Conservation (phyloP, 2,888 invertebrate species). For the Thymelicus sylvestris region DNA sequence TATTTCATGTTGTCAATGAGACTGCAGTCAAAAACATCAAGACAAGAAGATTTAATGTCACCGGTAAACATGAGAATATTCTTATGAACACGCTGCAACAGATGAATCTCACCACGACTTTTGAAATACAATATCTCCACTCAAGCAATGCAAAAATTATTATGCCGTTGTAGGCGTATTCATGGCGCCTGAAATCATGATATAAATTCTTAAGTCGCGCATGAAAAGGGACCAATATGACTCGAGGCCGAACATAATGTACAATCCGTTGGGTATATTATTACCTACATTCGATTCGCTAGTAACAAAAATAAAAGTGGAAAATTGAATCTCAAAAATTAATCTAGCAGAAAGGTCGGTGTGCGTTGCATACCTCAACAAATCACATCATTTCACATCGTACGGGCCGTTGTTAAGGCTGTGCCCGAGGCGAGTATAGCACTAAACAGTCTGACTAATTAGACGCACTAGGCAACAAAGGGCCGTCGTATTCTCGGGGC, state of each 20-base stretch:
- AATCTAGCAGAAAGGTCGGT: constrained; percentile 39
- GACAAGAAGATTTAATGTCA: constrained; percentile 75
- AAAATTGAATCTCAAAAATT: constrained; percentile 42
- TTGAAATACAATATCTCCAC: constrained; percentile 74
- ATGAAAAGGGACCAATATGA: constrained; percentile 43
- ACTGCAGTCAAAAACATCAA: constrained; percentile 68
- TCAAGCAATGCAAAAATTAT: constrained; percentile 63
- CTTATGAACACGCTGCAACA: constrained; percentile 70
- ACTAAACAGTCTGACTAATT: constrained; percentile 83
- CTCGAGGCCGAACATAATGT: constrained; percentile 36
- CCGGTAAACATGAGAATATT: constrained; percentile 68
- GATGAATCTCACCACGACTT: constrained; percentile 81
- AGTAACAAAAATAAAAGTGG: constrained; percentile 39
- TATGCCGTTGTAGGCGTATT: constrained; percentile 70
- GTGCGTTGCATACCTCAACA: constrained; percentile 55
- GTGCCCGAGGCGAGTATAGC: constrained; percentile 67
- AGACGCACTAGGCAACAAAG: constrained; percentile 81
- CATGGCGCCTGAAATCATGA: constrained; percentile 63
- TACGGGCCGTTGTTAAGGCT: constrained; percentile 62
- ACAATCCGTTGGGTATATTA: constrained; percentile 33
- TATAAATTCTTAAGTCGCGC: constrained; percentile 53
- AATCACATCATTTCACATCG: constrained; percentile 75
- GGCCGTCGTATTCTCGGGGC: constrained; percentile 54
- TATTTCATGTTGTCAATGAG: constrained; percentile 68
- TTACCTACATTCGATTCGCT: constrained; percentile 38